These are phyloP conservation scores for Dicaeum eximium DNA, from an alignment of 2,113 vertebrate genomes.

Conservation along the genomic window DNA sequence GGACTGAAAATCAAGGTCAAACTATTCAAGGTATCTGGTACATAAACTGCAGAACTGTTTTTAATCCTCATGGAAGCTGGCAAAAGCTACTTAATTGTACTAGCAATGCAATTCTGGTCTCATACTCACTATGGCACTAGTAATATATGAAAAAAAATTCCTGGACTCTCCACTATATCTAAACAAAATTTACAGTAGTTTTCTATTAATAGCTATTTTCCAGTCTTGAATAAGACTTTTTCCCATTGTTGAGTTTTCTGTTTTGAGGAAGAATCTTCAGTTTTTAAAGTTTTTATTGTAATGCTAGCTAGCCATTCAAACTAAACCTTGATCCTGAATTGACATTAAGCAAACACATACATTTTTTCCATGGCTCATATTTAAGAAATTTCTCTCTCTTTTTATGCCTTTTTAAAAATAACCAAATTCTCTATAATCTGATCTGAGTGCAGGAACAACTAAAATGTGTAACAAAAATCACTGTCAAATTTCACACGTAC, in stretches of 20 bases:
- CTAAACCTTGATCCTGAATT: not conserved
- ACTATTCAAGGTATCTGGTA: not conserved
- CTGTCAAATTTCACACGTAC: not conserved
- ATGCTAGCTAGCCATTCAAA: not conserved
- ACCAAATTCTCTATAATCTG: not conserved
- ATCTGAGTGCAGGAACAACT: not conserved
- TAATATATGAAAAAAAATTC: not conserved
- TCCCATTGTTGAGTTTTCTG: not conserved
- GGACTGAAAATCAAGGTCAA: not conserved
- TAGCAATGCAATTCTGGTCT: not conserved
- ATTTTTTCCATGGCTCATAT: not conserved
- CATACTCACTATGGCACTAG: not conserved
- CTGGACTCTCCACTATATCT: not conserved
- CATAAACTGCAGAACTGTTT: not conserved
- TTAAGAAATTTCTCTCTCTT: not conserved
- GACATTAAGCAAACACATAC: not conserved
- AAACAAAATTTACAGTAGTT: not conserved
- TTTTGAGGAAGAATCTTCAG: not conserved
- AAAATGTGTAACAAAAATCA: not conserved
- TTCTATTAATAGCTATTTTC: not conserved
- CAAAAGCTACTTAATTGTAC: not conserved
- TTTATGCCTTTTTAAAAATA: not conserved
- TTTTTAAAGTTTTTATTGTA: not conserved
- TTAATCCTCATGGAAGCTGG: not conserved
- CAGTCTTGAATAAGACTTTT: not conserved